Evolutionary conservation across 2,888 invertebrate genomes (phyloP).

Genomic region (Dynastes maya): DNA sequence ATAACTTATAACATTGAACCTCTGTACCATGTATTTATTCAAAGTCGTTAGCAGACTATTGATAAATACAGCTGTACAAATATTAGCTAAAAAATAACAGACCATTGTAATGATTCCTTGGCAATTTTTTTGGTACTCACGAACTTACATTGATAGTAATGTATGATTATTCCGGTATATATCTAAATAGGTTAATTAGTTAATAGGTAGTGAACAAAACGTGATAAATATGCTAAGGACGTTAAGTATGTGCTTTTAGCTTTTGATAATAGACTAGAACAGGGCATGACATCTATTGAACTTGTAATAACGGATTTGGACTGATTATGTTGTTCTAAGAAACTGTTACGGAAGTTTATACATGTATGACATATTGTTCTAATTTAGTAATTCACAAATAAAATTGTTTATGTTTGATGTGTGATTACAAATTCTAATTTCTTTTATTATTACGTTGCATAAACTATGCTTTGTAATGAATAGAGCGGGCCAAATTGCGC

Average conservation of each 20-base stretch:
- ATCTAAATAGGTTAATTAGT: constrained; percentile 31
- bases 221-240: constrained; percentile 4
- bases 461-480: neutral
- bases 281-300: constrained; percentile 8
- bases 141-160: neutral
- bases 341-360: neutral
- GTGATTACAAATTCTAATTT: neutral
- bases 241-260: neutral
- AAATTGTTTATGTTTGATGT: neutral
- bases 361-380: neutral
- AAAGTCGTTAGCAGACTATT: constrained; percentile 20
- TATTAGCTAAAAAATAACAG: constrained; percentile 18
- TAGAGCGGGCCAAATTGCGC: too few relatives aligned
- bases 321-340: neutral
- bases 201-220: constrained; percentile 12
- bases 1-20: constrained; percentile 10
- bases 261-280: neutral
- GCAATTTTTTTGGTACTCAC: neutral
- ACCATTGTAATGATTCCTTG: neutral
- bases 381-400: neutral
- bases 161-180: neutral
- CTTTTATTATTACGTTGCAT: neutral
- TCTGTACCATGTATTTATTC: neutral
- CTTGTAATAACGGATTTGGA: constrained; percentile 9
- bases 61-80: constrained; percentile 21